These are phyloP conservation scores for Dasypolia templi DNA, from an alignment of 2,888 invertebrate genomes.

Conservation along the genomic window DNA sequence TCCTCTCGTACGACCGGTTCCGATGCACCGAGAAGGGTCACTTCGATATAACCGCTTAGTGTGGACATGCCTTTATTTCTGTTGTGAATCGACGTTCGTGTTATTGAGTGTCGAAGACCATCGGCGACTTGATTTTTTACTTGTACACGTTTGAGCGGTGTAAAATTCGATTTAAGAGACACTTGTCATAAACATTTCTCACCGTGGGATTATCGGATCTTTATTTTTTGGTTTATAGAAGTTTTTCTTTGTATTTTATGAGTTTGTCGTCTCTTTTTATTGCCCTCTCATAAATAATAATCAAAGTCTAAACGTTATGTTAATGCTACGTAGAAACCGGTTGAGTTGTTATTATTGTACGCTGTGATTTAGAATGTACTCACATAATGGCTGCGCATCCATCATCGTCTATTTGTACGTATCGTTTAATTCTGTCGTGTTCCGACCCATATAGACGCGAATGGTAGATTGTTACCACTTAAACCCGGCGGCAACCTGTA, in stretches of 20 bases:
- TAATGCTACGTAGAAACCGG: slow-evolving; percentile 51
- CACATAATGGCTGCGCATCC: slow-evolving; percentile 64
- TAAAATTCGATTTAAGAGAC: slow-evolving; percentile 67
- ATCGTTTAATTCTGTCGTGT: slow-evolving; percentile 67
- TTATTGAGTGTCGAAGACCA: slow-evolving; percentile 66
- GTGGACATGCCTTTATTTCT: slow-evolving; percentile 76
- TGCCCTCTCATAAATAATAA: slow-evolving; percentile 57
- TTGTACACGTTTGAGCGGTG: slow-evolving; percentile 57
- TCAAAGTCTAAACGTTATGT: slow-evolving; percentile 58
- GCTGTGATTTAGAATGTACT: slow-evolving; percentile 61
- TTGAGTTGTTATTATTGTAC: slow-evolving; percentile 59
- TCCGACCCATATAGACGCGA: slow-evolving; percentile 54
- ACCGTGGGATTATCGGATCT: slow-evolving; percentile 60
- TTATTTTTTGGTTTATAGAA: slow-evolving; percentile 44
- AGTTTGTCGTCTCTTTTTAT: slow-evolving; percentile 56
- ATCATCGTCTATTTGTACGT: slow-evolving; percentile 67
- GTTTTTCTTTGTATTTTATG: slow-evolving; percentile 59
- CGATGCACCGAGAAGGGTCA: slow-evolving; percentile 75
- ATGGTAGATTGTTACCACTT: slow-evolving; percentile 74
- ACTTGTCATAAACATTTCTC: slow-evolving; percentile 68
- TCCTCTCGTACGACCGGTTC: slow-evolving; percentile 84
- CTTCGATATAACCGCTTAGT: slow-evolving; percentile 76
- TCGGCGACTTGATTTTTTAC: slow-evolving; percentile 64
- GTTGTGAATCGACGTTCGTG: slow-evolving; percentile 60
- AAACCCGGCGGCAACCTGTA: slow-evolving; percentile 74